Evolutionary conservation across 1,140 invertebrate genomes (phyloP).

Genomic region (Trichogramma pretiosum): DNA sequence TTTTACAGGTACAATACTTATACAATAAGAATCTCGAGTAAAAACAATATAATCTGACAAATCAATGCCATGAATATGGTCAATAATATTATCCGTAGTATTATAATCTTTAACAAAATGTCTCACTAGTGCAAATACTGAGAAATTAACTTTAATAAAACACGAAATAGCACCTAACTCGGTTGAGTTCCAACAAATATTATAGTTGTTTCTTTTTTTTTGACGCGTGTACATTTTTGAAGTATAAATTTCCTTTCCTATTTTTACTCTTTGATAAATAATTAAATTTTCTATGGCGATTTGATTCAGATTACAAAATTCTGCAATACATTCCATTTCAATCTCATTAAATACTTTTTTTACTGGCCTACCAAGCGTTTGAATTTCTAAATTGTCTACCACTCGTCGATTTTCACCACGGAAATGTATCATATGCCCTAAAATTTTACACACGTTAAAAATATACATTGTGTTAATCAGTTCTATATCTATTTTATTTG

Average conservation of each 20-base stretch:
- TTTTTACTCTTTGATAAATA: constrained; percentile 5
- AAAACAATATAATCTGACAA: background rate
- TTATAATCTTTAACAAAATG: background rate
- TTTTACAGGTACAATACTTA: background rate
- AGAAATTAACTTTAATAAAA: background rate
- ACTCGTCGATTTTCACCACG: too few species aligned
- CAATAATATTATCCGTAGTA: background rate
- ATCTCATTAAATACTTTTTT: background rate
- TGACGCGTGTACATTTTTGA: background rate
- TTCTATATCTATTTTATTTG: constrained; percentile 15
- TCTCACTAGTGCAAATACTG: background rate
- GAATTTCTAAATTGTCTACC: background rate
- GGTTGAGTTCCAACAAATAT: background rate
- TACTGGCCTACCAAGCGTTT: background rate
- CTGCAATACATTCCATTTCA: background rate
- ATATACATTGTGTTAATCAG: constrained; percentile 13
- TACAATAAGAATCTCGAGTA: background rate
- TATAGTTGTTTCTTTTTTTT: background rate
- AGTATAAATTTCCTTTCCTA: background rate
- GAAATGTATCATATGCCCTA: background rate
- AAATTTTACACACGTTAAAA: constrained; percentile 6
- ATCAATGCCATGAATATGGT: background rate
- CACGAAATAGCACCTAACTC: background rate
- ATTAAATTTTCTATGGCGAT: background rate
- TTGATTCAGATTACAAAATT: background rate